Percentiles rank a stretch among this genome's conserved stretches.
phyloP scores from a whole-genome alignment of 2,888 invertebrate genomes.

The Andrena marginata region DNA sequence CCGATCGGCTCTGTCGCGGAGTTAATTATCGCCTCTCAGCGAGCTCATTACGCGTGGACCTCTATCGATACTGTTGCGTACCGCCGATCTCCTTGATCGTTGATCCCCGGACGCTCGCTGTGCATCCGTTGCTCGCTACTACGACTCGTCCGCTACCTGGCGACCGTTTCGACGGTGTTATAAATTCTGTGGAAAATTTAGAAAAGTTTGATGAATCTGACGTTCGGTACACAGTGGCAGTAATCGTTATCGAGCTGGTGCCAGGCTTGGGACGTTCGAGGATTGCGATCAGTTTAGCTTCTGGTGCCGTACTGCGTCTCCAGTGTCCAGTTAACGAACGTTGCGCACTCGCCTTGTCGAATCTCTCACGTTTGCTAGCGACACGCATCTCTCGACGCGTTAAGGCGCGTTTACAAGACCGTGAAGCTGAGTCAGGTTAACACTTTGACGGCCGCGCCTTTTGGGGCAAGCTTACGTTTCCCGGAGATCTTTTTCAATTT shows the following conservation, averaged over 20 bases:
- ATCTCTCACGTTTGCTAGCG: no score
- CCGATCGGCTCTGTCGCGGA: neutral
- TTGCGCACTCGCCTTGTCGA: no score
- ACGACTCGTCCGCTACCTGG: no score
- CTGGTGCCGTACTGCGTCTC: no score
- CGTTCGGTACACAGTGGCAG: neutral
- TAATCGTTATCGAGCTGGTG: neutral
- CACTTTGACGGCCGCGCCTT: no score
- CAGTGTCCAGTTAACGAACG: no score
- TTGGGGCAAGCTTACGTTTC: no score
- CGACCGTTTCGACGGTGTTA: no score
- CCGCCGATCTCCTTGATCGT: conserved; percentile 11
- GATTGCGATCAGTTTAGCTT: no score
- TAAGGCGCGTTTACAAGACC: conserved; percentile 2
- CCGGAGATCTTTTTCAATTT: no score
- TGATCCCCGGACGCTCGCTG: neutral
- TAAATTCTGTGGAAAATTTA: no score
- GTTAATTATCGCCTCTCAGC: conserved; percentile 15
- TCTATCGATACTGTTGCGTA: conserved; percentile 1
- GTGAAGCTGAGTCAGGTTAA: conserved; percentile 52
- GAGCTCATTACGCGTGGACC: neutral
- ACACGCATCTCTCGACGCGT: conserved; percentile 57
- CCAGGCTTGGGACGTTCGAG: no score
- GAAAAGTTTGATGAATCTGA: neutral
- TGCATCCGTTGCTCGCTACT: neutral